These are phyloP conservation scores for Brachionus calyciflorus DNA, from an alignment of 1,140 invertebrate species.

Conservation along the genomic window DNA sequence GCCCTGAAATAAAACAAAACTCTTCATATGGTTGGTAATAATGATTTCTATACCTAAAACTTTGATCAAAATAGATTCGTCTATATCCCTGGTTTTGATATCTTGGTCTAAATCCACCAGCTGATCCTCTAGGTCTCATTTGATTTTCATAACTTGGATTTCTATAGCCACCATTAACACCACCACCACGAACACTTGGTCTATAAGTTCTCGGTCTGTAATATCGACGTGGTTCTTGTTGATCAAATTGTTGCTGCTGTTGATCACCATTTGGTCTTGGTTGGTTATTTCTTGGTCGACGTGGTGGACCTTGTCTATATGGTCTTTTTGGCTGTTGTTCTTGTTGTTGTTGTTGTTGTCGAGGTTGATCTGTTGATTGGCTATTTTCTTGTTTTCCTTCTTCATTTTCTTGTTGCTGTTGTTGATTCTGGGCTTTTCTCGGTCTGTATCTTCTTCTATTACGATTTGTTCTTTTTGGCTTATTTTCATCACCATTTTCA, in stretches of 20 bases:
- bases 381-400: neutral
- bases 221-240: neutral
- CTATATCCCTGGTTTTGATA: neutral
- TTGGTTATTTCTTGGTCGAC: constrained; percentile 9
- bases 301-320: constrained; percentile 12
- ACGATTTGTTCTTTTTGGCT: neutral
- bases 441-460: neutral
- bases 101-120: neutral
- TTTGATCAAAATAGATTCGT: neutral
- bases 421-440: neutral
- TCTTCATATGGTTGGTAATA: too few species aligned
- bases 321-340: neutral
- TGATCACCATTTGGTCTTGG: neutral
- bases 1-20: too few species aligned
- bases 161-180: neutral
- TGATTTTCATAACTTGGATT: neutral
- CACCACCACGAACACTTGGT: neutral
- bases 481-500: too few species aligned
- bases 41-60: too few species aligned
- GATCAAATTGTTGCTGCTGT: neutral
- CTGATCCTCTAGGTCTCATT: constrained; percentile 18
- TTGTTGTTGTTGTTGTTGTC: neutral
- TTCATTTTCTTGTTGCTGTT: neutral
- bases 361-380: neutral
- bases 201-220: constrained; percentile 31